Evolutionary conservation across 2,888 invertebrate species (phyloP).

Genomic region (Pyrrhia umbra): DNA sequence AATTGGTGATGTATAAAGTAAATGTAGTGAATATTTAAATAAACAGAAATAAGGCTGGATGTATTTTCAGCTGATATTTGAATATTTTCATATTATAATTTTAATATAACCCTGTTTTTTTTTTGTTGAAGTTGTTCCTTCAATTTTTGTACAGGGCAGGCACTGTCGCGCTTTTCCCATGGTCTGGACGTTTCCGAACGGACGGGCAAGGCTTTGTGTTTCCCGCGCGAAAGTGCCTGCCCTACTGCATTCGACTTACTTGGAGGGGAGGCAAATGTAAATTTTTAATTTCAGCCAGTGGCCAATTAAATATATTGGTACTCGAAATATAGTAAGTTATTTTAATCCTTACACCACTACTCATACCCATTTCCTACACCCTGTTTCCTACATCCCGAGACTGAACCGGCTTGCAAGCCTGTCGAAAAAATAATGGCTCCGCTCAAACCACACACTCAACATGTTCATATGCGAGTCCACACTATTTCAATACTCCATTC

Average conservation of each 20-base stretch:
- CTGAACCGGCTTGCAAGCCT: background rate
- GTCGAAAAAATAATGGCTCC: background rate
- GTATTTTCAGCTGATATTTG: constrained; percentile 88
- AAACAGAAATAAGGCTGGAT: constrained; percentile 89
- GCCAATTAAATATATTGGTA: constrained; percentile 90
- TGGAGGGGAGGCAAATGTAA: constrained; percentile 85
- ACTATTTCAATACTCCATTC: background rate
- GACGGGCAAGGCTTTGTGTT: constrained; percentile 26
- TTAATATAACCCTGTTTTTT: constrained; percentile 90
- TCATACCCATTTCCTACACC: background rate
- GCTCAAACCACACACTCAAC: background rate
- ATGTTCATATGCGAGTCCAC: background rate
- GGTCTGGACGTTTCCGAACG: constrained; percentile 36
- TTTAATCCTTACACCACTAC: constrained; percentile 61
- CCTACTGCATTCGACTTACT: constrained; percentile 77
- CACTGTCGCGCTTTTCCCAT: constrained; percentile 66
- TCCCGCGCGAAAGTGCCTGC: constrained; percentile 71
- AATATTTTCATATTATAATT: constrained; percentile 91
- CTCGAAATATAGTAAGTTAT: constrained; percentile 85
- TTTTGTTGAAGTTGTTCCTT: constrained; percentile 88
- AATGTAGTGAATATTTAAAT: constrained; percentile 90
- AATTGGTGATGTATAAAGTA: constrained; percentile 90
- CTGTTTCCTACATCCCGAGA: background rate
- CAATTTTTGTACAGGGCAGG: constrained; percentile 83
- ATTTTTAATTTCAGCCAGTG: constrained; percentile 89